Conservation (phyloP, 2,113 vertebrate species). For the Machaerirhynchus nigripectus region DNA sequence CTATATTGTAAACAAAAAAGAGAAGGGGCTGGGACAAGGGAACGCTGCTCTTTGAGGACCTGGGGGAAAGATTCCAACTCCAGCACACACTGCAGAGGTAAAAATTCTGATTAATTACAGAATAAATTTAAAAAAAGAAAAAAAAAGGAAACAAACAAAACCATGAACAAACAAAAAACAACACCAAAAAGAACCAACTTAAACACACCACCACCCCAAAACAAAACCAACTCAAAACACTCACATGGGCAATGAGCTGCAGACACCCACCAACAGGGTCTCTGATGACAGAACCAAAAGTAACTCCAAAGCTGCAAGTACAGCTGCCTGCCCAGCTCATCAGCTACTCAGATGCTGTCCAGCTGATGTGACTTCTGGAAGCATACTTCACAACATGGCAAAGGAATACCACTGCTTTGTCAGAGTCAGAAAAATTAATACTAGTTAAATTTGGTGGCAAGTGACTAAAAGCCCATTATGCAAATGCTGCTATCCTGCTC, state of each 20-base stretch:
- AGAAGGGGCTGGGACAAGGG: neutral
- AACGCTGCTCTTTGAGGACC: neutral
- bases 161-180: neutral
- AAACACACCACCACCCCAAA: neutral
- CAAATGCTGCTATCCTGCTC: neutral
- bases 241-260: neutral
- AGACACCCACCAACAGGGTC: neutral
- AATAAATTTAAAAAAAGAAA: neutral
- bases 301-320: neutral
- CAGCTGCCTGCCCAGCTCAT: neutral
- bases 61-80: neutral
- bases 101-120: neutral
- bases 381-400: neutral
- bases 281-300: neutral
- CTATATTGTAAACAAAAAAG: constrained; percentile 54
- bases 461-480: neutral
- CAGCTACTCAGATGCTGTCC: neutral
- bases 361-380: neutral
- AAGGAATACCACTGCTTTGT: neutral
- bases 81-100: neutral
- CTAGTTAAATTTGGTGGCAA: neutral
- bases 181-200: neutral
- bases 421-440: neutral
- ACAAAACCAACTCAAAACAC: neutral
- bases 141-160: neutral